Conservation (phyloP, 2,888 invertebrate genomes). For the Pristionchus arcanus region DNA sequence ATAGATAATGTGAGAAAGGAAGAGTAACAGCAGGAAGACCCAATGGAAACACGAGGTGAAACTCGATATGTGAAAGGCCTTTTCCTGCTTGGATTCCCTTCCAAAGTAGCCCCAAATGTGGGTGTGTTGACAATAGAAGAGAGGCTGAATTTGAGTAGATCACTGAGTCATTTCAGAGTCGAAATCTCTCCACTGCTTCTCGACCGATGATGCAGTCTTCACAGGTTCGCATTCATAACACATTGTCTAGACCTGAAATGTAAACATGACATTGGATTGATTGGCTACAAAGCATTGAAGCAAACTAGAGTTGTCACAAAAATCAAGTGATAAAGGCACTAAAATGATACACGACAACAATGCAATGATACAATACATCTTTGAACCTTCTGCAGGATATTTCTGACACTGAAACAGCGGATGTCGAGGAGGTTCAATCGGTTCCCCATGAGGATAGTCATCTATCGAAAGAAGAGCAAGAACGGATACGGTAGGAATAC, state of each 20-base stretch:
- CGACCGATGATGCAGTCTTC: conserved; percentile 72
- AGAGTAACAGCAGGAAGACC: background rate
- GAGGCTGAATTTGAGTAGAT: background rate
- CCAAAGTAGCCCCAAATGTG: background rate
- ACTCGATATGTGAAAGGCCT: background rate
- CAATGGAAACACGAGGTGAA: conserved; percentile 3
- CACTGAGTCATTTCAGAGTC: conserved; percentile 59
- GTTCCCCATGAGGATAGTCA: conserved; percentile 59
- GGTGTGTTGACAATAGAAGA: background rate
- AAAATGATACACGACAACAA: background rate
- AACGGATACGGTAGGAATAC: conserved; percentile 71
- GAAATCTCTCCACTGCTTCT: conserved; percentile 65
- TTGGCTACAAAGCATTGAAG: background rate
- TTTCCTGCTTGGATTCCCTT: background rate
- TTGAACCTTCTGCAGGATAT: conserved; percentile 63
- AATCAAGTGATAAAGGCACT: background rate
- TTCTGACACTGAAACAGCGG: conserved; percentile 72
- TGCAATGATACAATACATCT: too few relatives aligned
- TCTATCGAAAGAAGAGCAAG: conserved; percentile 77
- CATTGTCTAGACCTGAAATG: background rate
- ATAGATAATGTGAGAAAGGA: conserved; percentile 46
- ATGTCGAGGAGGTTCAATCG: conserved; percentile 55
- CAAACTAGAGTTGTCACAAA: too few relatives aligned
- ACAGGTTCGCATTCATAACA: conserved; percentile 58
- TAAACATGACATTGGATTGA: background rate